Base-by-base conservation (phyloP, 2,888 invertebrate species). In the Phalera bucephala region DNA sequence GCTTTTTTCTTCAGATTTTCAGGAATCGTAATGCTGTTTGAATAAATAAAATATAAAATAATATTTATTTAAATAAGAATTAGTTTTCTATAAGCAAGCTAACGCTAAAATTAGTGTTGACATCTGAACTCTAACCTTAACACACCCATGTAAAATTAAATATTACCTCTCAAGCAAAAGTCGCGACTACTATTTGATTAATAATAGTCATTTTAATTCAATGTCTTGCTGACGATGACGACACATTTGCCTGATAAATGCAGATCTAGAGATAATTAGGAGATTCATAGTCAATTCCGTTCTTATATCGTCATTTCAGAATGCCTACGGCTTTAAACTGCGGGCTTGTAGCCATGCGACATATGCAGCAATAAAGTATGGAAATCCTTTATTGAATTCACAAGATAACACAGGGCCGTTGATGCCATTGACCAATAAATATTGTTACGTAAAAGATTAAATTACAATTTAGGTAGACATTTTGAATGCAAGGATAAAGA, bases 311-410 rank as follows among this genome's bases (percentile, higher is more conserved):
- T 22, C 15, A 28, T 28, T 15, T 28, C 15, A 15, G 1, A 15
- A 8, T 17, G 17, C 17, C 17, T 17, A 13, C 8, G 8, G 8
- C 4, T 21, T 21, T 14, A 23, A 21, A 19, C 19, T 25, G 9
- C n/a, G n/a, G n/a, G n/a, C n/a, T n/a, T n/a, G n/a, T n/a, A n/a
- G n/a, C n/a, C n/a, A n/a, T n/a, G n/a, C n/a, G 28, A 29, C 50
- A 43, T 41, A 52, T 54, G 45, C 36, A 40, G 56, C 45, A 60
- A 64, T 64, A 60, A 64, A 62, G 56, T 59, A 63, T 62, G 62
- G 37, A 52, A 59, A 64, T 63, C 46, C 39, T 42, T 52, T 52
- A 42, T 42, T 39, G 52, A 42, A 42, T 54, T 31, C 23, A 27
- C 37, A 37, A n/a, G 41, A 37, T 43, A 32, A 47, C 40, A 31